Percentiles rank a stretch among this genome's conserved stretches.
phyloP scores from a whole-genome alignment of 2,113 vertebrate genomes.

The Oryzias celebensis region DNA sequence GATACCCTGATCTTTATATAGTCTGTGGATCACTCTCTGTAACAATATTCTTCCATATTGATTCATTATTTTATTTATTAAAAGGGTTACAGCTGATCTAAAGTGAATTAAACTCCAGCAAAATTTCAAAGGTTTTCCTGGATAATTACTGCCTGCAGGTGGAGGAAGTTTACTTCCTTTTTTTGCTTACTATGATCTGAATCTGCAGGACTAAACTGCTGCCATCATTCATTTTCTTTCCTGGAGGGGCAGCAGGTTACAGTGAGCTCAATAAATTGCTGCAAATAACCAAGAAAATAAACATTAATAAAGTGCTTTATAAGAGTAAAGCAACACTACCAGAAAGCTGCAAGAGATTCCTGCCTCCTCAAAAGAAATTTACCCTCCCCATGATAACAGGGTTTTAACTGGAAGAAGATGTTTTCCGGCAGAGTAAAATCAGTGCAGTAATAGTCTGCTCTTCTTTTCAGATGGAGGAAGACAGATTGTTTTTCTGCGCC shows the following conservation, averaged over 20 bases:
- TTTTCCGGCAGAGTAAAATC: constrained; percentile 29
- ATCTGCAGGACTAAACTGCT: constrained; percentile 8
- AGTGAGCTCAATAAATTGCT: constrained; percentile 1
- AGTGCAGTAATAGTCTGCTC: constrained; percentile 1
- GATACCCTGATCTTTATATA: too few species aligned
- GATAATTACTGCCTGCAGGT: constrained; percentile 11
- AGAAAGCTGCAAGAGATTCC: neutral
- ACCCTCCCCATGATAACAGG: neutral
- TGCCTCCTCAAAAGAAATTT: neutral
- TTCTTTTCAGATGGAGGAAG: constrained; percentile 28
- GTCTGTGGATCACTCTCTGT: too few species aligned
- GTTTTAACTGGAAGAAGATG: constrained; percentile 21
- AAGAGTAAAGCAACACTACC: constrained; percentile 10
- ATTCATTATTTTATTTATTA: too few species aligned
- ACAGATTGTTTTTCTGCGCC: constrained; percentile 7
- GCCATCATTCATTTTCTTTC: constrained; percentile 8
- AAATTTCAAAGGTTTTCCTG: neutral
- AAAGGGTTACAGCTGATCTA: too few species aligned
- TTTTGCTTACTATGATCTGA: constrained; percentile 1
- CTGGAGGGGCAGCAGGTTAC: constrained; percentile 1
- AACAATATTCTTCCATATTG: too few species aligned
- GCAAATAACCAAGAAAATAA: constrained; percentile 6
- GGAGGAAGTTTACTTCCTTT: constrained; percentile 3
- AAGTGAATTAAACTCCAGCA: neutral
- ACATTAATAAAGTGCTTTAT: constrained; percentile 28